Conservation (phyloP, 2,888 invertebrate genomes). For the Aricia artaxerxes region DNA sequence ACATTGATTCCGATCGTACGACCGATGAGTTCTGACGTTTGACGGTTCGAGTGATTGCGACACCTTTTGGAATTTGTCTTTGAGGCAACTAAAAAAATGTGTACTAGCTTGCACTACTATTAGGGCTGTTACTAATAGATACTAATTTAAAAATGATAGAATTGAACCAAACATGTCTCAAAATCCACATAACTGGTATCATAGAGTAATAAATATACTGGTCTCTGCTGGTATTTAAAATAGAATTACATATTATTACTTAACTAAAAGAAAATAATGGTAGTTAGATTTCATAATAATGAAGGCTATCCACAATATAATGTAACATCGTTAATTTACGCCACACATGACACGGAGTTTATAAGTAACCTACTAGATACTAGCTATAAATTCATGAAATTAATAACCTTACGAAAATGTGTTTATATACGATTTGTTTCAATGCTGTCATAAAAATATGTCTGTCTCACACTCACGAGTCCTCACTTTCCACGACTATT, state of each 20-base stretch:
- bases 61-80: neutral
- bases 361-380: neutral
- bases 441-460: conserved; percentile 2
- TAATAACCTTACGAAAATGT: neutral
- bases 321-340: neutral
- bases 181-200: too few relatives aligned
- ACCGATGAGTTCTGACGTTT: conserved; percentile 34
- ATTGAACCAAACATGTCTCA: too few relatives aligned
- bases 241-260: too few relatives aligned
- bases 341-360: neutral
- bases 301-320: neutral
- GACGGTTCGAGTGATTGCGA: conserved; percentile 29
- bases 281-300: neutral
- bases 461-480: conserved; percentile 13
- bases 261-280: neutral
- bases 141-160: too few relatives aligned
- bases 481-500: conserved; percentile 37
- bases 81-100: neutral
- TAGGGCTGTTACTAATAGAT: too few relatives aligned
- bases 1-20: conserved; percentile 42
- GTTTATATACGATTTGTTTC: neutral
- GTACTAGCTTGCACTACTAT: neutral
- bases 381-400: neutral
- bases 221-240: too few relatives aligned
- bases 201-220: too few relatives aligned